Evolutionary conservation across 2,888 invertebrate species (phyloP).

Genomic region (Apamea sordens): DNA sequence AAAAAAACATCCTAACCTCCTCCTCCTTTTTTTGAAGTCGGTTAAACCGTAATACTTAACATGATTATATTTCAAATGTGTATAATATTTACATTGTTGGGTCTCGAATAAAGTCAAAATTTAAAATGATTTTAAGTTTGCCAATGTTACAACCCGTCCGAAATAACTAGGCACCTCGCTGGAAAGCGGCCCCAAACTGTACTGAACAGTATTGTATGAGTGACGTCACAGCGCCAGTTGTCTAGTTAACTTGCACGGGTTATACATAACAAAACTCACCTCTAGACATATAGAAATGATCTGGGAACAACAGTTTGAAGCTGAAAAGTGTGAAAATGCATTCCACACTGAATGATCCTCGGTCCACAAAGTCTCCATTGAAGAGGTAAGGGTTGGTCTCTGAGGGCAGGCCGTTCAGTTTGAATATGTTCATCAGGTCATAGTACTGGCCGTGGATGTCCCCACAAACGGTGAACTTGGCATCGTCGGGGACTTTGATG

Average conservation of each 20-base stretch:
- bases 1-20: too few species aligned
- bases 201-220: neutral
- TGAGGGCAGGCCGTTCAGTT: slow-evolving; percentile 98
- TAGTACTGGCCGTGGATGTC: slow-evolving; percentile 99
- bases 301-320: slow-evolving; percentile 98
- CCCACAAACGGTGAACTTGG: slow-evolving; percentile 99
- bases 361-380: slow-evolving; percentile 99
- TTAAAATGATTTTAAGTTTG: neutral
- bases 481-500: slow-evolving; percentile 95
- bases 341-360: slow-evolving; percentile 99
- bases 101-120: neutral
- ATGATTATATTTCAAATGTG: neutral
- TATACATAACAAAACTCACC: slow-evolving; percentile 91
- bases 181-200: too few species aligned
- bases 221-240: neutral
- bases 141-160: neutral
- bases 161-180: neutral
- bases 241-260: neutral
- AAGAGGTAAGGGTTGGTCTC: slow-evolving; percentile 99
- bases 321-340: slow-evolving; percentile 99
- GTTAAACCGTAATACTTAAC: neutral
- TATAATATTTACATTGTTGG: neutral
- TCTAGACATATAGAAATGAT: slow-evolving; percentile 99
- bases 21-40: too few species aligned
- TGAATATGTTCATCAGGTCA: slow-evolving; percentile 99